A percentile compares a stretch with the other conserved stretches of the same genome.
Evolutionary conservation across 2,113 vertebrate species (phyloP).

Genomic region (Lethenteron camtschaticum): DNA sequence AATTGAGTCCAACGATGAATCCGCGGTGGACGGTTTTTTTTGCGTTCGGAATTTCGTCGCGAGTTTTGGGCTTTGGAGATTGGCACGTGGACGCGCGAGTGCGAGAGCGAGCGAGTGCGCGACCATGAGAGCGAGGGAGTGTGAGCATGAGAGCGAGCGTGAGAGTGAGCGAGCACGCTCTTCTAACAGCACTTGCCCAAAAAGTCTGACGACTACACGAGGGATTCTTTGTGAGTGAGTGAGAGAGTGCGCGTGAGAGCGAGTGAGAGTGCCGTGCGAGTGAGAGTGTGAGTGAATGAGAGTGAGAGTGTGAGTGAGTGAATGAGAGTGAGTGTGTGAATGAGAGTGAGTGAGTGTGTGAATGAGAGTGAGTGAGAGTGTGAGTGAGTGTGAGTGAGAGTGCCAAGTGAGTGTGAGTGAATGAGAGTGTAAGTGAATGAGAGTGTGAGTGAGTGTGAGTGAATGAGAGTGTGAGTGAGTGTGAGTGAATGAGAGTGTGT

Average conservation of each 20-base stretch:
- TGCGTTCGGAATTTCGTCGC: too few species aligned
- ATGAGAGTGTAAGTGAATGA: neutral
- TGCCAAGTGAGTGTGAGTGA: neutral
- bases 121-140: neutral
- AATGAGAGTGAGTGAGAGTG: too few species aligned
- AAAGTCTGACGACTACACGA: neutral
- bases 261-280: neutral
- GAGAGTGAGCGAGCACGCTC: neutral
- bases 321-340: too few species aligned
- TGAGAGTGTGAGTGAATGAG: too few species aligned
- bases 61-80: too few species aligned
- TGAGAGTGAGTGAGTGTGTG: neutral
- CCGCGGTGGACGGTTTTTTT: too few species aligned
- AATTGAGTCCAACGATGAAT: too few species aligned
- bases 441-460: too few species aligned
- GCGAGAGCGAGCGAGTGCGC: neutral
- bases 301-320: neutral
- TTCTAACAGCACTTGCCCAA: neutral
- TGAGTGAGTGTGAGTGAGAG: too few species aligned
- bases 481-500: too few species aligned
- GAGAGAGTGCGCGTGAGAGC: neutral
- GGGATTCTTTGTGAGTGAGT: neutral
- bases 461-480: too few species aligned
- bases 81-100: too few species aligned
- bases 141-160: neutral